phyloP scores from a whole-genome alignment of 2,113 vertebrate genomes.

The Strix uralensis region DNA sequence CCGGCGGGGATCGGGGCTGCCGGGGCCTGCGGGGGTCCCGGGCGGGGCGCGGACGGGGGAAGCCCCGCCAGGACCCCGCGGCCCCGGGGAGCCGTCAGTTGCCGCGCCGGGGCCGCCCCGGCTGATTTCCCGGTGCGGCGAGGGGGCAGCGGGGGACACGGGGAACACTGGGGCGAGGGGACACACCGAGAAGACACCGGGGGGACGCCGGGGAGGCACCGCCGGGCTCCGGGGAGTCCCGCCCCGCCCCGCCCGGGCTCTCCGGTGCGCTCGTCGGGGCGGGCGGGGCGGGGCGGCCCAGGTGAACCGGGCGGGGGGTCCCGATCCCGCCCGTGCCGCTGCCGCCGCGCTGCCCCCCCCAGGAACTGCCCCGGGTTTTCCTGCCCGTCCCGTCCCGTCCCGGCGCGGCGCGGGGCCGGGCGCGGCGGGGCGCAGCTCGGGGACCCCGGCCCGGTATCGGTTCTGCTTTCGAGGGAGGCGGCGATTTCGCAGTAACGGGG shows the following conservation, averaged over 20 bases:
- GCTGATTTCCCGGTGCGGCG: background rate
- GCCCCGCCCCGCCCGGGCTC: background rate
- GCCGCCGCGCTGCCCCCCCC: background rate
- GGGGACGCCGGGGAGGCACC: background rate
- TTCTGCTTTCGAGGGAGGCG: constrained; percentile 55
- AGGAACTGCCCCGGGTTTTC: constrained; percentile 34
- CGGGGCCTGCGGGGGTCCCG: background rate
- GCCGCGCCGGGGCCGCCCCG: background rate
- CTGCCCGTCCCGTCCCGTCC: background rate
- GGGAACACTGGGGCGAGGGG: too few relatives aligned
- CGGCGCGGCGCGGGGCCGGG: background rate
- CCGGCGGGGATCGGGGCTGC: background rate
- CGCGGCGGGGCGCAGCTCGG: background rate
- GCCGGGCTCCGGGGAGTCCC: background rate
- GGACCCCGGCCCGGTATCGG: constrained; percentile 43
- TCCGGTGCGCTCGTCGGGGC: background rate
- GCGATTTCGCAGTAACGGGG: constrained; percentile 24
- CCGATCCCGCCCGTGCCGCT: background rate
- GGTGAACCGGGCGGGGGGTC: background rate
- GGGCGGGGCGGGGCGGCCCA: background rate
- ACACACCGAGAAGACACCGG: background rate
- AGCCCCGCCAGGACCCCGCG: background rate
- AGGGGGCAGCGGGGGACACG: background rate
- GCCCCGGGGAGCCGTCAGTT: background rate
- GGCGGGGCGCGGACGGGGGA: background rate